Percentiles rank a stretch among this genome's conserved stretches.
These are phyloP conservation scores for Limenitis camilla DNA, from an alignment of 2,888 invertebrate species.

Conservation along the genomic window DNA sequence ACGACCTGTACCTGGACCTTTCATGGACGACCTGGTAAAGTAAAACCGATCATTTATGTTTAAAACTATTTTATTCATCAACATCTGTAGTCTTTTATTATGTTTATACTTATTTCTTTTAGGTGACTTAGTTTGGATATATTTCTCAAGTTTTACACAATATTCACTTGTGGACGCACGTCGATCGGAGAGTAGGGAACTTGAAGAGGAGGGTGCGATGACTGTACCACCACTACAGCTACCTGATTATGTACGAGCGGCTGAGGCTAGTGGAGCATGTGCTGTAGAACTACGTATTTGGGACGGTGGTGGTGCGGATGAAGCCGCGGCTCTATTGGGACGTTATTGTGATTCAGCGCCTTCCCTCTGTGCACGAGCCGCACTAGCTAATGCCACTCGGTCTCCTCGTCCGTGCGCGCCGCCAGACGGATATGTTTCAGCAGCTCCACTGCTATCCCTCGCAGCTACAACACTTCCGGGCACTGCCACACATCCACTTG, in stretches of 20 bases:
- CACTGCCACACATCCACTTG: slow-evolving; percentile 85
- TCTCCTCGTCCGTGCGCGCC: slow-evolving; percentile 85
- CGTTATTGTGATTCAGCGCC: slow-evolving; percentile 85
- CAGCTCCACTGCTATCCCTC: slow-evolving; percentile 48
- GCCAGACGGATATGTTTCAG: slow-evolving; percentile 84
- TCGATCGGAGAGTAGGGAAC: slow-evolving; percentile 72
- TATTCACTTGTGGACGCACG: slow-evolving; percentile 77
- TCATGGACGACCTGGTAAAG: slow-evolving; percentile 79
- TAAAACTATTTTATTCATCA: background rate
- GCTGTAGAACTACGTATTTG: slow-evolving; percentile 82
- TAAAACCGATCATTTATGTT: background rate
- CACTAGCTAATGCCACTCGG: slow-evolving; percentile 81
- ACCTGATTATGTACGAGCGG: slow-evolving; percentile 21
- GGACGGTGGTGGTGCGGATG: slow-evolving; percentile 80
- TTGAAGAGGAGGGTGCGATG: slow-evolving; percentile 43
- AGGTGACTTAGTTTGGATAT: slow-evolving; percentile 89
- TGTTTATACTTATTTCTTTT: slow-evolving; percentile 7
- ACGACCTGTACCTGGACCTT: slow-evolving; percentile 92
- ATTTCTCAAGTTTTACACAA: slow-evolving; percentile 89
- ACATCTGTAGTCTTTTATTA: background rate
- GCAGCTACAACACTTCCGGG: slow-evolving; percentile 76
- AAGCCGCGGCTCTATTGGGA: slow-evolving; percentile 69
- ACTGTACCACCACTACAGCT: slow-evolving; percentile 23
- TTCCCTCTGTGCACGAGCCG: slow-evolving; percentile 86
- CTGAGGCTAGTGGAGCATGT: slow-evolving; percentile 51